Percentiles rank a stretch among this genome's conserved stretches.
phyloP scores from a whole-genome alignment of 2,797 vertebrate species.

The Sebastes iracundus region DNA sequence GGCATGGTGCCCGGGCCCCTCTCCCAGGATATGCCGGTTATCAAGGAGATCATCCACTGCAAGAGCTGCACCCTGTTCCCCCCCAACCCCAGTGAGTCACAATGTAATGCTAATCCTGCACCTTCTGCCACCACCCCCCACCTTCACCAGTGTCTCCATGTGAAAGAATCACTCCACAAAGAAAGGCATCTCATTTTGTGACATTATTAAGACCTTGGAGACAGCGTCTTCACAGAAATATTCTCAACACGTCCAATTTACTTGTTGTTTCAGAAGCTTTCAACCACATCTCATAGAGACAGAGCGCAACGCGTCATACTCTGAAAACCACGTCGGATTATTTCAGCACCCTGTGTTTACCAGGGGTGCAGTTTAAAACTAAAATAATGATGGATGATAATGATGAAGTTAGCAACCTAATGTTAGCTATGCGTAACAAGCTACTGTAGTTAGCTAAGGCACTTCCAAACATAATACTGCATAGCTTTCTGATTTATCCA shows the following conservation, averaged over 20 bases:
- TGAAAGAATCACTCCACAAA: background rate
- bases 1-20: constrained; percentile 89
- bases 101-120: background rate
- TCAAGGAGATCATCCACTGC: constrained; percentile 98
- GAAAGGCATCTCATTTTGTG: background rate
- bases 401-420: background rate
- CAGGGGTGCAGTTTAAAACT: background rate
- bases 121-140: background rate
- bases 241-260: background rate
- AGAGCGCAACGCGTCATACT: too few species aligned
- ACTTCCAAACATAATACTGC: too few species aligned
- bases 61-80: constrained; percentile 97
- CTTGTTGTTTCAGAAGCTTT: background rate
- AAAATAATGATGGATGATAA: background rate
- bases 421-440: background rate
- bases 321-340: background rate
- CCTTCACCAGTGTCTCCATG: background rate
- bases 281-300: too few species aligned
- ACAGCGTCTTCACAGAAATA: background rate
- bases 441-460: background rate
- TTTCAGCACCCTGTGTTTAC: background rate
- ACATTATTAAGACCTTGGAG: background rate
- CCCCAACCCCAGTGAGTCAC: constrained; percentile 92
- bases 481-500: too few species aligned
- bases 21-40: constrained; percentile 89